Evolutionary conservation across 92 coral and sea anemone species (phyloP).

Genomic region (Pocillopora meandrina): DNA sequence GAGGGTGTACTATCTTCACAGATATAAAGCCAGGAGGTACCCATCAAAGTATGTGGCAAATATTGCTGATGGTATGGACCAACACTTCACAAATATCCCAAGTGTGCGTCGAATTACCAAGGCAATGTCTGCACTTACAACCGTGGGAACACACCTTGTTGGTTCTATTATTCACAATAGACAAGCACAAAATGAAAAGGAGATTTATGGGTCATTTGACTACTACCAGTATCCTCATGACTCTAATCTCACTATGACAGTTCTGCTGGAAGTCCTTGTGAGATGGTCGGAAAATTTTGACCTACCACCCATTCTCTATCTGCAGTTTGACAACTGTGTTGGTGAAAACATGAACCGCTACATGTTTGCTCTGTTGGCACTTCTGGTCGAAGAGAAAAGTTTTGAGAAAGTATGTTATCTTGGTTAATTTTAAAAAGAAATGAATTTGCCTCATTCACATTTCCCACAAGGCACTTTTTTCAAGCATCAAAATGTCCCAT

Average conservation of each 20-base stretch:
- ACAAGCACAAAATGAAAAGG: conserved; percentile 33
- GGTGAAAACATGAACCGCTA: conserved; percentile 55
- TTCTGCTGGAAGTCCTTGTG: conserved; percentile 25
- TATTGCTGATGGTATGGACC: conserved; percentile 56
- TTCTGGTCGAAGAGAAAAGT: conserved; percentile 35
- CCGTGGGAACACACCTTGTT: conserved; percentile 62
- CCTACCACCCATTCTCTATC: conserved; percentile 53
- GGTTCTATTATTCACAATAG: conserved; percentile 61
- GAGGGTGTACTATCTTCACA: conserved; percentile 54
- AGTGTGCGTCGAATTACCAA: conserved; percentile 38
- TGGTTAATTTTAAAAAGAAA: neutral
- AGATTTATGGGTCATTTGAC: conserved; percentile 47
- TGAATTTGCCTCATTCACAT: neutral
- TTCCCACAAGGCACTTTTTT: neutral
- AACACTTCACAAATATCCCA: conserved; percentile 58
- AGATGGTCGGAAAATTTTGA: conserved; percentile 33
- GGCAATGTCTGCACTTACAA: conserved; percentile 48
- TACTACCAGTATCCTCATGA: conserved; percentile 60
- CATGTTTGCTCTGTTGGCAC: conserved; percentile 27
- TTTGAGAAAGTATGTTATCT: conserved; percentile 53
- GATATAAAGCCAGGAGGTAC: conserved; percentile 57
- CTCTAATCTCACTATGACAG: conserved; percentile 40
- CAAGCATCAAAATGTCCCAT: neutral
- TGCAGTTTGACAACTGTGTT: conserved; percentile 65
- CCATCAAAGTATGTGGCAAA: conserved; percentile 55